Conservation (phyloP, 2,797 vertebrate genomes). For the Pipistrellus pygmaeus region DNA sequence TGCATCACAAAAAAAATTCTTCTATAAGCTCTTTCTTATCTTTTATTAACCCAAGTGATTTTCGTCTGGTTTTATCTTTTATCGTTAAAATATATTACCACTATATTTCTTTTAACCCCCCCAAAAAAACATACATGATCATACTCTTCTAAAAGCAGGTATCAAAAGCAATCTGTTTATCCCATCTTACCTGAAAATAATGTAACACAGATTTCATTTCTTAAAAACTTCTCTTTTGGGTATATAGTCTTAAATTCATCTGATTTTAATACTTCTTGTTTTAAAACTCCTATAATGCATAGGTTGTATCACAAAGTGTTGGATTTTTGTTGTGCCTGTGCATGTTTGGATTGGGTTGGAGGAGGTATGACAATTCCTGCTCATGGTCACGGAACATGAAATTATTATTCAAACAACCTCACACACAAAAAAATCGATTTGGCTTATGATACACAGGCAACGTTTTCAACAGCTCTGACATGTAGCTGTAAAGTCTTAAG, state of each 20-base stretch:
- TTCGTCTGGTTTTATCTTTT: background rate
- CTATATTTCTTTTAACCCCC: background rate
- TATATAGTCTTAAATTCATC: background rate
- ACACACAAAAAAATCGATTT: background rate
- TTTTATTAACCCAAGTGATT: background rate
- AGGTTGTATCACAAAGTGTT: background rate
- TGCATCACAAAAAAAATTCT: background rate
- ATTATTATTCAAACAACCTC: background rate
- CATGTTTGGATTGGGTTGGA: background rate
- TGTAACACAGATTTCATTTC: background rate
- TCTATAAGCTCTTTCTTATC: background rate
- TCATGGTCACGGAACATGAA: background rate
- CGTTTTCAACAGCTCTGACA: slow-evolving; percentile 56
- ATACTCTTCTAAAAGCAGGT: background rate
- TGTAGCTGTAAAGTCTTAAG: slow-evolving; percentile 31
- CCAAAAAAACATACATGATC: too few relatives aligned
- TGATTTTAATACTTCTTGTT: too few relatives aligned
- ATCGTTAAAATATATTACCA: background rate
- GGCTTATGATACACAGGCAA: background rate
- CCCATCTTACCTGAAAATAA: background rate
- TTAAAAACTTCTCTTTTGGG: background rate
- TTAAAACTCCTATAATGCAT: background rate
- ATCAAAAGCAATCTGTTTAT: background rate
- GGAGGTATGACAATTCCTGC: background rate
- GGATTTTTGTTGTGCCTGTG: background rate